Evolutionary conservation across 2,797 vertebrate species (phyloP).

Genomic region (Pangasius larnaudii): DNA sequence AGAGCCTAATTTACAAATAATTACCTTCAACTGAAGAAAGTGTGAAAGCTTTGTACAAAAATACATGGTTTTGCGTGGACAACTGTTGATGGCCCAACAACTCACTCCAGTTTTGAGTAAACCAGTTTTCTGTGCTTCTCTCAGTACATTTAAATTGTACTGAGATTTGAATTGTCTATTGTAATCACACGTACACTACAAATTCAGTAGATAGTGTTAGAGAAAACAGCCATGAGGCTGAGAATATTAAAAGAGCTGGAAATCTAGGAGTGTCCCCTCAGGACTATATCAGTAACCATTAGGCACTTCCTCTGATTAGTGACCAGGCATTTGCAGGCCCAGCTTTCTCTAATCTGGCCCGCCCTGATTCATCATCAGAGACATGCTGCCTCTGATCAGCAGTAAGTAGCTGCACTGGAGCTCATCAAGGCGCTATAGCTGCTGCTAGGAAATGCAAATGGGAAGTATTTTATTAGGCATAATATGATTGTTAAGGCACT

Average conservation of each 20-base stretch:
- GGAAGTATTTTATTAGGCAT: slow-evolving; percentile 59
- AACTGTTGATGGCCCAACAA: background rate
- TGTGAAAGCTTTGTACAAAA: background rate
- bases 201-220: slow-evolving; percentile 47
- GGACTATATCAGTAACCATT: slow-evolving; percentile 74
- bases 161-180: background rate
- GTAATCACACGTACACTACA: background rate
- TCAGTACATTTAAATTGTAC: background rate
- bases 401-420: slow-evolving; percentile 59
- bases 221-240: slow-evolving; percentile 30
- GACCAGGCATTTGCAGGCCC: slow-evolving; percentile 4
- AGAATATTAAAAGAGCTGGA: slow-evolving; percentile 8
- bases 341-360: slow-evolving; percentile 5
- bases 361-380: background rate
- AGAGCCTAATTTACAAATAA: background rate
- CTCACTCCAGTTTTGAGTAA: background rate
- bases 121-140: background rate
- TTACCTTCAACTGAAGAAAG: background rate
- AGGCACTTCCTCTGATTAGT: slow-evolving; percentile 70
- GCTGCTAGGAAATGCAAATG: slow-evolving; percentile 66
- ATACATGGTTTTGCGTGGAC: background rate
- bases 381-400: slow-evolving; percentile 16
- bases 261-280: slow-evolving; percentile 49
- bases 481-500: slow-evolving; percentile 56
- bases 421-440: slow-evolving; percentile 56